These are phyloP conservation scores for Gonatopus flavifemur DNA, from an alignment of 1,140 invertebrate genomes.

Conservation along the genomic window DNA sequence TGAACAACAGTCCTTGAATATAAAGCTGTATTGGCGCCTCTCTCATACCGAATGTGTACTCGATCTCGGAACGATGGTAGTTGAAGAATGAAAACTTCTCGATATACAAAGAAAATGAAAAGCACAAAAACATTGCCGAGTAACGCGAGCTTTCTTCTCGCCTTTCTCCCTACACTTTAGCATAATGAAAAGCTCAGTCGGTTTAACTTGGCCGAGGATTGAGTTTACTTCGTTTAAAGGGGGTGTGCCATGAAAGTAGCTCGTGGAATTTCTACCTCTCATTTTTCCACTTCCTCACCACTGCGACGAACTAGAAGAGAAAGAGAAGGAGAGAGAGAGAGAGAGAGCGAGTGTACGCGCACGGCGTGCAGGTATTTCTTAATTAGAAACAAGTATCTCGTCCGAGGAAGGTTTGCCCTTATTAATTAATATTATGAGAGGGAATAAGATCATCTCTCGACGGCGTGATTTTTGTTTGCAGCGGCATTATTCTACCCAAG, in stretches of 20 bases:
- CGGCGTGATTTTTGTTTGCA: not conserved
- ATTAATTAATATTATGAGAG: slow-evolving; percentile 37
- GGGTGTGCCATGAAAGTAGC: slow-evolving; percentile 23
- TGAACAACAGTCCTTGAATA: too few species aligned
- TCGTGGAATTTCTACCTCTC: slow-evolving; percentile 38
- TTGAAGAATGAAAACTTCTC: too few species aligned
- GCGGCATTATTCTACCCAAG: too few species aligned
- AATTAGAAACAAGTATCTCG: slow-evolving; percentile 39
- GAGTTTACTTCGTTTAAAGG: slow-evolving; percentile 39
- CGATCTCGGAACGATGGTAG: too few species aligned
- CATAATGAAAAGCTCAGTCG: slow-evolving; percentile 40
- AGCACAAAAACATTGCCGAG: not conserved
- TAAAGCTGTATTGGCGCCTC: too few species aligned
- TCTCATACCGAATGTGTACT: too few species aligned
- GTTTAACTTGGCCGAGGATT: slow-evolving; percentile 40
- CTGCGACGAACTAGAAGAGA: slow-evolving; percentile 23
- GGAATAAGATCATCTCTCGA: not conserved
- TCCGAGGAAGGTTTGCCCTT: slow-evolving; percentile 24
- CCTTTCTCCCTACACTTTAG: slow-evolving; percentile 18
- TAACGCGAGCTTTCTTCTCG: slow-evolving; percentile 11
- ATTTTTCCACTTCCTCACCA: slow-evolving; percentile 35
- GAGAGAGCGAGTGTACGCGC: too few species aligned
- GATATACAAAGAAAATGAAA: too few species aligned
- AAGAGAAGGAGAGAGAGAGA: too few species aligned
- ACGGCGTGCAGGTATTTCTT: slow-evolving; percentile 39